Conservation (phyloP, 2,797 vertebrate species). For the Rhodeus uyekii region DNA sequence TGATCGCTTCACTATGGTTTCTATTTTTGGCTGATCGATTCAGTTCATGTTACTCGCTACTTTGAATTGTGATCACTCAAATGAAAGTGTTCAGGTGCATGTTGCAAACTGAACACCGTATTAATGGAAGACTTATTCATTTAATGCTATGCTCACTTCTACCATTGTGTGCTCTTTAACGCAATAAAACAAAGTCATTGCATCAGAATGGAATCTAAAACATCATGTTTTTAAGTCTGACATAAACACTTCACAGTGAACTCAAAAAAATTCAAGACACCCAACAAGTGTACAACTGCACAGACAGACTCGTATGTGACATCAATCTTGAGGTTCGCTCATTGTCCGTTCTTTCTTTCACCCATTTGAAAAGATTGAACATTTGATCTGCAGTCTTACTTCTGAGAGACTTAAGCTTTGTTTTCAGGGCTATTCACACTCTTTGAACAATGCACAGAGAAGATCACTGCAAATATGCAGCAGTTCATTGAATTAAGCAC, state of each 20-base stretch:
- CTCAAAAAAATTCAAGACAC: neutral
- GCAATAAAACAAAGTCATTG: slow-evolving; percentile 25
- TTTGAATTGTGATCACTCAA: slow-evolving; percentile 3
- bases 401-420: neutral
- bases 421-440: slow-evolving; percentile 15
- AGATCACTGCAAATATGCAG: slow-evolving; percentile 55
- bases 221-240: slow-evolving; percentile 31
- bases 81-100: slow-evolving; percentile 25
- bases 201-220: slow-evolving; percentile 30
- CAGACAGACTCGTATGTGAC: neutral
- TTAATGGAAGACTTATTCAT: slow-evolving; percentile 67
- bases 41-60: slow-evolving; percentile 51
- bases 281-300: slow-evolving; percentile 22
- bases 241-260: slow-evolving; percentile 28
- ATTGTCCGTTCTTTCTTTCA: neutral
- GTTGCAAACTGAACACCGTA: slow-evolving; percentile 36
- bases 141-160: slow-evolving; percentile 37
- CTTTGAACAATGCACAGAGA: slow-evolving; percentile 42
- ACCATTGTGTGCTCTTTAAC: neutral
- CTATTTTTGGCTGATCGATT: slow-evolving; percentile 61
- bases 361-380: neutral
- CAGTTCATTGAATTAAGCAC: slow-evolving; percentile 59
- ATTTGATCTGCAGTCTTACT: slow-evolving; percentile 7
- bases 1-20: slow-evolving; percentile 55
- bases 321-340: neutral